Conservation (phyloP, 2,888 invertebrate genomes). For the Pseudeuparius sepicola region DNA sequence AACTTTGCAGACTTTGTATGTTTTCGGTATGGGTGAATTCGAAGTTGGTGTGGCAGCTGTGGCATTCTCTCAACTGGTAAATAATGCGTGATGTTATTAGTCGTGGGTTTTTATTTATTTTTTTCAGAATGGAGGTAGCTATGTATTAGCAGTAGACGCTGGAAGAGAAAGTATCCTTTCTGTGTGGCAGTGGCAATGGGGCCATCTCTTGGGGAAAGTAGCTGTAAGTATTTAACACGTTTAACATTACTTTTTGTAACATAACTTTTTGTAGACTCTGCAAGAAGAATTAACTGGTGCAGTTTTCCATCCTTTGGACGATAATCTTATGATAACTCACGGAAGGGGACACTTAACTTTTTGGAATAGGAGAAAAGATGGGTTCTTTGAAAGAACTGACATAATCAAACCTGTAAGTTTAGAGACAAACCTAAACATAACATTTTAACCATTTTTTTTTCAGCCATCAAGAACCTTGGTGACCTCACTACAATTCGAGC, state of each 20-base stretch:
- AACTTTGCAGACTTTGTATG: constrained; percentile 77
- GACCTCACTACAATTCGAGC: constrained; percentile 81
- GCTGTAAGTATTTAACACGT: constrained; percentile 57
- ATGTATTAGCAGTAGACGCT: constrained; percentile 80
- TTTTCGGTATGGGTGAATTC: constrained; percentile 86
- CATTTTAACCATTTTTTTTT: no score
- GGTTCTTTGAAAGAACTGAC: constrained; percentile 81
- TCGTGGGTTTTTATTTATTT: constrained; percentile 13
- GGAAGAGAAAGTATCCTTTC: constrained; percentile 83
- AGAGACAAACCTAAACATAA: neutral
- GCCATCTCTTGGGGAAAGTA: constrained; percentile 85
- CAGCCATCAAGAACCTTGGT: constrained; percentile 76
- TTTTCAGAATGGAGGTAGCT: constrained; percentile 77
- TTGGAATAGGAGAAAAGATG: constrained; percentile 86
- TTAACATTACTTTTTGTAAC: neutral
- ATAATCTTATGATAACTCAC: constrained; percentile 82
- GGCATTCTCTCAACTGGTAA: constrained; percentile 79
- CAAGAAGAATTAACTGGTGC: constrained; percentile 84
- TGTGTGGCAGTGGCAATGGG: constrained; percentile 95
- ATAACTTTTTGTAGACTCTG: constrained; percentile 56
- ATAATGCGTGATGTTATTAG: constrained; percentile 4
- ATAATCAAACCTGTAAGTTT: constrained; percentile 68
- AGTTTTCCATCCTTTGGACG: constrained; percentile 84
- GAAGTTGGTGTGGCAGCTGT: constrained; percentile 80
- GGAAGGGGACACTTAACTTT: constrained; percentile 87